These are phyloP conservation scores for Dryoscopus gambensis DNA, from an alignment of 2,113 vertebrate genomes.

Conservation along the genomic window DNA sequence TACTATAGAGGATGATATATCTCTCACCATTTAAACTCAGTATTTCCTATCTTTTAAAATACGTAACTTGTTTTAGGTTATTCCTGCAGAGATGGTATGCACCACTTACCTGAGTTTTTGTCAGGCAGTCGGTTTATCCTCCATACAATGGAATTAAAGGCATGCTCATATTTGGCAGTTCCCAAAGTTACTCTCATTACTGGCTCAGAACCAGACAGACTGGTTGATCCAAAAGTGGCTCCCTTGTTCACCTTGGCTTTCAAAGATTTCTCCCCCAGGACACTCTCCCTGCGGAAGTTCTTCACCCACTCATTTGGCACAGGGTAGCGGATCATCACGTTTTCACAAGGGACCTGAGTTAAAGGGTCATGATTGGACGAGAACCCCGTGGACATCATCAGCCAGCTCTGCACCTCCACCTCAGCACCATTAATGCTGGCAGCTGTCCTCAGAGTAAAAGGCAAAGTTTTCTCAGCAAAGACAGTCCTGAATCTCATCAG, in stretches of 20 bases:
- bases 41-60: not conserved
- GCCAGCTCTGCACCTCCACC: conserved; percentile 89
- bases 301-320: conserved; percentile 87
- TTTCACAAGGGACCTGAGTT: conserved; percentile 85
- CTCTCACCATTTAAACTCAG: not conserved
- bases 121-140: conserved; percentile 86
- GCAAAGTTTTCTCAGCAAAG: conserved; percentile 83
- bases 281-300: conserved; percentile 85
- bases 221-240: conserved; percentile 82
- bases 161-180: conserved; percentile 87
- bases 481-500: conserved; percentile 82
- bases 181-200: conserved; percentile 91
- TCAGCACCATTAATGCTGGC: conserved; percentile 82
- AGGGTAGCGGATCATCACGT: conserved; percentile 84
- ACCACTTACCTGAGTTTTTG: conserved; percentile 86
- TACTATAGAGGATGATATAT: not conserved
- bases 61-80: not conserved
- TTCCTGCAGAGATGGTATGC: not conserved
- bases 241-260: conserved; percentile 90
- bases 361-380: conserved; percentile 83
- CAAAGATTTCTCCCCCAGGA: conserved; percentile 85
- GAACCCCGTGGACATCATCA: conserved; percentile 85
- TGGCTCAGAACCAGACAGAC: conserved; percentile 83
- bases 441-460: conserved; percentile 83
- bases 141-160: conserved; percentile 88